Conservation (phyloP, 2,113 vertebrate genomes). For the Nycticebus coucang region DNA sequence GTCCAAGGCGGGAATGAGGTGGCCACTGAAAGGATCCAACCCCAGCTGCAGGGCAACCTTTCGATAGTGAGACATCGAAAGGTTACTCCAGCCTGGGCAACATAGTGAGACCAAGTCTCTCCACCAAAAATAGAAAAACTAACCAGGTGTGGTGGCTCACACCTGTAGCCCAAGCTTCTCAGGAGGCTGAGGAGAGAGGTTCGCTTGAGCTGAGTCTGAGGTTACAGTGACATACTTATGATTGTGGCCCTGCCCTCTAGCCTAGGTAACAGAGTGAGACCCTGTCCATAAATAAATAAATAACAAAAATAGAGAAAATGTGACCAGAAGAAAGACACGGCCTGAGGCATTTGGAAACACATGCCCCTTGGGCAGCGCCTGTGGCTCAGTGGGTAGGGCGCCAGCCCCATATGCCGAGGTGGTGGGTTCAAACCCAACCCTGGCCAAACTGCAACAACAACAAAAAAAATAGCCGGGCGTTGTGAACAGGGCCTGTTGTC, state of each 20-base stretch:
- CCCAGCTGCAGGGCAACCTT: too few relatives aligned
- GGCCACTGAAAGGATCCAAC: too few relatives aligned
- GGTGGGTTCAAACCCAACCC: too few relatives aligned
- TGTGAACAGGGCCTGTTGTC: too few relatives aligned
- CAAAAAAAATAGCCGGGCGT: too few relatives aligned
- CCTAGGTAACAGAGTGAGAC: not conserved
- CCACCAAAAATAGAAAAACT: not conserved
- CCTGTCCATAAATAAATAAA: not conserved
- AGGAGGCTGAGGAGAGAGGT: not conserved
- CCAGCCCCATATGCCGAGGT: too few relatives aligned
- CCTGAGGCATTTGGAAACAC: not conserved
- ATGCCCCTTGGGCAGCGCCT: too few relatives aligned
- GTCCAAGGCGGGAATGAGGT: not conserved
- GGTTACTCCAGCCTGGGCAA: not conserved
- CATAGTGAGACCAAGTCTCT: not conserved
- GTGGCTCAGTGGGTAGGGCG: too few relatives aligned
- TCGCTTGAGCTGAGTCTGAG: not conserved
- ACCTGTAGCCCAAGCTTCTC: not conserved
- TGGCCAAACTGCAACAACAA: too few relatives aligned
- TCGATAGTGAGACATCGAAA: too few relatives aligned
- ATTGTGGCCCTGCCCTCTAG: not conserved
- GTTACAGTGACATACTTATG: not conserved
- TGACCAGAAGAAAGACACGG: too few relatives aligned
- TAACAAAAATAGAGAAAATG: not conserved
- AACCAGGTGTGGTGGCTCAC: not conserved